These are phyloP conservation scores for Pomatorhinus ruficollis DNA, from an alignment of 2,113 vertebrate species.

Conservation along the genomic window DNA sequence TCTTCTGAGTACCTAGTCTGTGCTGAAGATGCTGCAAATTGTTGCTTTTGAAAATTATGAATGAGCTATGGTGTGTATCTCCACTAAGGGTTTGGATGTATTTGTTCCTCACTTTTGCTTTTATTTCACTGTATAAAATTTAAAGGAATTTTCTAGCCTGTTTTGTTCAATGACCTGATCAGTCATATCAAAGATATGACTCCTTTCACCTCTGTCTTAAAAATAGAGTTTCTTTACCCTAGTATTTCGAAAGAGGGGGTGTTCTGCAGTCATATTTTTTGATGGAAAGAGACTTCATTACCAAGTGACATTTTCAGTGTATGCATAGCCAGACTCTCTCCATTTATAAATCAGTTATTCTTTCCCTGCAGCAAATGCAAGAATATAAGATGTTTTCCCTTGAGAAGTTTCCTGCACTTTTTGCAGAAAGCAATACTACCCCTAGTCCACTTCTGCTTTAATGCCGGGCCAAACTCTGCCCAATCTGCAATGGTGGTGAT, in stretches of 20 bases:
- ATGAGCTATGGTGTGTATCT: not conserved
- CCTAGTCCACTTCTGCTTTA: not conserved
- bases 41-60: not conserved
- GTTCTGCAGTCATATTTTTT: not conserved
- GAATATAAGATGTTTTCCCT: not conserved
- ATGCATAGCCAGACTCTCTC: not conserved
- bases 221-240: not conserved
- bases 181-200: not conserved
- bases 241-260: not conserved
- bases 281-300: not conserved
- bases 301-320: not conserved
- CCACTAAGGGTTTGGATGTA: not conserved
- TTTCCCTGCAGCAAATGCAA: not conserved
- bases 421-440: not conserved
- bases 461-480: not conserved
- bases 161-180: not conserved
- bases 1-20: not conserved
- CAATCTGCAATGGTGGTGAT: not conserved
- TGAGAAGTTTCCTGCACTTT: not conserved
- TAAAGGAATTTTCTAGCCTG: not conserved
- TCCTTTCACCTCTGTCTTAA: not conserved
- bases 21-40: not conserved
- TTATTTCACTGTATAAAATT: not conserved
- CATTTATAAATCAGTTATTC: not conserved
- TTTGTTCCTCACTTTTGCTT: not conserved